Percentiles rank a stretch among this genome's conserved stretches.
phyloP scores from a whole-genome alignment of 2,113 vertebrate species.

The Psittacula cyanocephala region DNA sequence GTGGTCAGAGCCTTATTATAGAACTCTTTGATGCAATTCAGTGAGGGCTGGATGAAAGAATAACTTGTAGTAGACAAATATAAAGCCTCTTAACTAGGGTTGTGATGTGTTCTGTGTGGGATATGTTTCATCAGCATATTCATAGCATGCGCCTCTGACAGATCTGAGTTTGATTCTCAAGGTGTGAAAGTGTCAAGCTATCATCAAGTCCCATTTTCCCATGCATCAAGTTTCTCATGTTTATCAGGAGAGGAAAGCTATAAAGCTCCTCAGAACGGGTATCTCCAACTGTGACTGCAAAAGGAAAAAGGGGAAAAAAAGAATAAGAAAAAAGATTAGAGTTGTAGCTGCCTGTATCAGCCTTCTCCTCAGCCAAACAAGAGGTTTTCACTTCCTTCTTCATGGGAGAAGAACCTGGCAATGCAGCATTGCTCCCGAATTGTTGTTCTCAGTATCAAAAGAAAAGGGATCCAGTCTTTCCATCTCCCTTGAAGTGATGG shows the following conservation, averaged over 20 bases:
- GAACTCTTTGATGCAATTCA: not conserved
- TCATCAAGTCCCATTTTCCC: slow-evolving; percentile 55
- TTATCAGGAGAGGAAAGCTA: slow-evolving; percentile 27
- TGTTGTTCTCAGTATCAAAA: not conserved
- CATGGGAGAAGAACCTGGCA: not conserved
- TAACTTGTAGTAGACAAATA: slow-evolving; percentile 49
- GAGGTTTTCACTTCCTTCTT: not conserved
- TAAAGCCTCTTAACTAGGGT: not conserved
- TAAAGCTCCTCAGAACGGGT: not conserved
- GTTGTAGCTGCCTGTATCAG: not conserved
- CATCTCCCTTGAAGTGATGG: not conserved
- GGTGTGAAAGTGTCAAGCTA: slow-evolving; percentile 62
- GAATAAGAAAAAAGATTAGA: not conserved
- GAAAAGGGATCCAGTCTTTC: not conserved
- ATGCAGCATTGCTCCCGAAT: not conserved
- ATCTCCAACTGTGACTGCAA: not conserved
- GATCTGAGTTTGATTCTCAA: slow-evolving; percentile 31
- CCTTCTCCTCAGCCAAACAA: not conserved
- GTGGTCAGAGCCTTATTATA: not conserved
- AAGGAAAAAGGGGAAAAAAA: not conserved
- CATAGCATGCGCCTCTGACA: slow-evolving; percentile 25
- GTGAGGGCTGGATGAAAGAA: not conserved
- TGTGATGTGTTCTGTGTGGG: slow-evolving; percentile 37
- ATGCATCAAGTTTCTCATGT: slow-evolving; percentile 36
- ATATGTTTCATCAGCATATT: slow-evolving; percentile 58